Evolutionary conservation across 53 echinoderm and acorn worm species (phyloP).

Genomic region (Glandiceps talaboti): DNA sequence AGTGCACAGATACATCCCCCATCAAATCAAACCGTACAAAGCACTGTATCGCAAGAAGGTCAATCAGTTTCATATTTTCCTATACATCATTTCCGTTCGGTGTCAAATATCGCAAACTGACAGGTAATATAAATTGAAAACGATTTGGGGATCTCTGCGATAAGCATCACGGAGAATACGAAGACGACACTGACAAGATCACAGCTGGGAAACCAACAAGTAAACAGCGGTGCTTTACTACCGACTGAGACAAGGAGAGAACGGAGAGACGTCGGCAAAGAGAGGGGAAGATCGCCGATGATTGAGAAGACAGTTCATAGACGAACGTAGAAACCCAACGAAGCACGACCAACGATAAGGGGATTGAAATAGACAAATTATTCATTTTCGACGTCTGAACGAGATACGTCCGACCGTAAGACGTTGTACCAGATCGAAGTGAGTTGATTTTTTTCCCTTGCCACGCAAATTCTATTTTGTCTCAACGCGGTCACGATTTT

Average conservation of each 20-base stretch:
- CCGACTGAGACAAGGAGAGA: not conserved
- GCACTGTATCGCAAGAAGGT: not conserved
- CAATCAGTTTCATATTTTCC: not conserved
- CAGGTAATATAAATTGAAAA: not conserved
- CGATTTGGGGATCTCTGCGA: not conserved
- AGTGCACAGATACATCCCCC: not conserved
- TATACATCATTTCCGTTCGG: not conserved
- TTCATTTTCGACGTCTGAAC: too few species aligned
- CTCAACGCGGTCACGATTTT: too few species aligned
- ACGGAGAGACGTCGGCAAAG: not conserved
- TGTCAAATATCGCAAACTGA: not conserved
- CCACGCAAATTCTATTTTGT: too few species aligned
- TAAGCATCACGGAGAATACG: not conserved
- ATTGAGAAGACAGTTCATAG: too few species aligned
- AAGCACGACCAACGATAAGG: too few species aligned
- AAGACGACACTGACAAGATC: not conserved
- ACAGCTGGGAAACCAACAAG: not conserved
- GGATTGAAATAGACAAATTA: too few species aligned
- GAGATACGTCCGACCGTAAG: too few species aligned
- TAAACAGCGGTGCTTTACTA: not conserved
- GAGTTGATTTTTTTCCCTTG: too few species aligned
- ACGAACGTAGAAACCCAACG: too few species aligned
- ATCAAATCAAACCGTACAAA: not conserved
- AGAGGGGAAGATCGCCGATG: not conserved
- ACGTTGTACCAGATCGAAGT: too few species aligned